A percentile compares a stretch with the other conserved stretches of the same genome.
Conservation (phyloP, 2,797 vertebrate species). For the Mareca strepera region DNA sequence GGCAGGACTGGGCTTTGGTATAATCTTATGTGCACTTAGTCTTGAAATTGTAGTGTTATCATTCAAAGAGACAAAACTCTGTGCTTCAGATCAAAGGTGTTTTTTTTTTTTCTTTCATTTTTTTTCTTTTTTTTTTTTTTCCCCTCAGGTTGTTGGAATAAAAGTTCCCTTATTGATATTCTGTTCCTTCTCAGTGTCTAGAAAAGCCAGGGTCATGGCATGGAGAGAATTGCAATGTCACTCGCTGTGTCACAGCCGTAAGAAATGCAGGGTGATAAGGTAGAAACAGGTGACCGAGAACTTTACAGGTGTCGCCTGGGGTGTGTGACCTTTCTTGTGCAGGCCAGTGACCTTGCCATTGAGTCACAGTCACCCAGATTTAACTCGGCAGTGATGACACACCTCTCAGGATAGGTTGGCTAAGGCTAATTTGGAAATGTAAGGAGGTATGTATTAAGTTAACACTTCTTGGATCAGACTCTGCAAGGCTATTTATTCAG, state of each 20-base stretch:
- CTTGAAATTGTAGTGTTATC: neutral
- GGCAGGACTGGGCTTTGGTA: neutral
- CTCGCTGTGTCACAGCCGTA: neutral
- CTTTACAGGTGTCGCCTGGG: neutral
- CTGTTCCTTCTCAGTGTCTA: neutral
- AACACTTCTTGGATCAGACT: neutral
- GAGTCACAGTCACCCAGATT: neutral
- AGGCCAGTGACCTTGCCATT: neutral
- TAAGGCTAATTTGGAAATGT: neutral
- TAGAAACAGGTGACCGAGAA: neutral
- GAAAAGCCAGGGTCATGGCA: neutral
- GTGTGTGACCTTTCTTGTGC: neutral
- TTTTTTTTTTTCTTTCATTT: neutral
- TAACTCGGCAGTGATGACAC: neutral
- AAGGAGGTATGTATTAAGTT: fast-evolving
- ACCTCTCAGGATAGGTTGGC: neutral
- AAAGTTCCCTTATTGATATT: neutral
- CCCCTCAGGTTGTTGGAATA: neutral
- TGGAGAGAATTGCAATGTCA: neutral
- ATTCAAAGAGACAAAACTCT: neutral
- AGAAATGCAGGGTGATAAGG: neutral
- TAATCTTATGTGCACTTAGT: neutral
- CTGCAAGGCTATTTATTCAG: neutral
- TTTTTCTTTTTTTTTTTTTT: neutral
- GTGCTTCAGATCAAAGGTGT: neutral